Base-by-base conservation (phyloP, 2,113 vertebrate species). In the Herpetotheres cachinnans region DNA sequence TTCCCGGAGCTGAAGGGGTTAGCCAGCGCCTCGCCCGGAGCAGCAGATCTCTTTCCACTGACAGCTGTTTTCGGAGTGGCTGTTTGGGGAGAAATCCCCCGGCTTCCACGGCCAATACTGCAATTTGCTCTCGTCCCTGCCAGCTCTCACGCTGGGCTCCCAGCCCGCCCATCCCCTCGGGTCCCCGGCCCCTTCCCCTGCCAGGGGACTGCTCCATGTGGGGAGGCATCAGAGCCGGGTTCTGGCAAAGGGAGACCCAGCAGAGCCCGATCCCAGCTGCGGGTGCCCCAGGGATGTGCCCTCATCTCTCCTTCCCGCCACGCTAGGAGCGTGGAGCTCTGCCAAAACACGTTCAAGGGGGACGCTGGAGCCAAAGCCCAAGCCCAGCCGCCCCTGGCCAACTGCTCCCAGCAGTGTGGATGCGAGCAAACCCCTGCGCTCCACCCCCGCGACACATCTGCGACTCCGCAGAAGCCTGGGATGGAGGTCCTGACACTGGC, bases 381-480 rank as follows among this genome's bases (percentile, higher is more conserved):
- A 49, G 21, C 42, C 36, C 73, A 18, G 70, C 71, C 10, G 1
- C 10, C 73, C 71, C 87, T 6, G 15, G 92, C 87, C 69, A 58
- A 78, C 58, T 24, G 58, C 32, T 91, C 42, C 4, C 63, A 73
- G 72, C 79, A 18, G 15, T 2, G 25, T 2, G 72, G 84, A 56
- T 9, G 61, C 8, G 26, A 87, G 63, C 22, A 0, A 76, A 34
- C 18, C 54, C 69, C 90, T 4, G 9, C 1, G 25, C 56, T 74
- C 93, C 91, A 44, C 91, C 91, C 87, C 94, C 89, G 58, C 82
- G 7, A 46, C 86, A 94, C 92, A 95, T 94, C 93, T 94, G 94
- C 58, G 21, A 14, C 80, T 74, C 50, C 2, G 59, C 79, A 30
- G 71, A 30, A 47, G 80, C 94, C 72, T 8, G 52, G 78, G 70